Evolutionary conservation across 2,888 invertebrate species (phyloP).

Genomic region (Lymantria dispar): DNA sequence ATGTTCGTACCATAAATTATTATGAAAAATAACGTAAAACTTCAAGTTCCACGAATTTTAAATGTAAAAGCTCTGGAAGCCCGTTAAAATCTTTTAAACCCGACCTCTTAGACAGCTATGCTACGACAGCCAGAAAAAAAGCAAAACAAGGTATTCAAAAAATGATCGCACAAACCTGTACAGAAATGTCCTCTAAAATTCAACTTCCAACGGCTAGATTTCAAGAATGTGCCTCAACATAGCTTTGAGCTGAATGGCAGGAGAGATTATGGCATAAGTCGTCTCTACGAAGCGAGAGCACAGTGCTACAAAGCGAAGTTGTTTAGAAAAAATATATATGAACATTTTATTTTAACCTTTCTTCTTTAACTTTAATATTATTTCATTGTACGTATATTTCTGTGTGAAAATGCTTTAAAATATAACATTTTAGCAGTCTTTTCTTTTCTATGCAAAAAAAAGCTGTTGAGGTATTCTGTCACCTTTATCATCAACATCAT

Average conservation of each 20-base stretch:
- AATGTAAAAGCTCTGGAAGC: background rate
- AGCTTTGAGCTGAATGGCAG: slow-evolving; percentile 45
- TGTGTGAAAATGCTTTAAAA: too few species aligned
- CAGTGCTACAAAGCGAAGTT: slow-evolving; percentile 17
- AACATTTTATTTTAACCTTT: background rate
- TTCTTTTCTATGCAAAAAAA: too few species aligned
- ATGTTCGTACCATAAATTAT: background rate
- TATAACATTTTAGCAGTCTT: too few species aligned
- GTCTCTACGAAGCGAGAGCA: slow-evolving; percentile 34
- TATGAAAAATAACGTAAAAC: background rate
- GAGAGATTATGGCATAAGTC: slow-evolving; percentile 51
- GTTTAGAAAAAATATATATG: slow-evolving; percentile 11
- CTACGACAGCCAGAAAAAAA: slow-evolving; percentile 1
- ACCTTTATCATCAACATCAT: too few species aligned
- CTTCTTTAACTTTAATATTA: background rate
- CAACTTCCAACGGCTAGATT: slow-evolving; percentile 37
- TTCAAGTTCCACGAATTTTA: background rate
- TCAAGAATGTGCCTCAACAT: slow-evolving; percentile 45
- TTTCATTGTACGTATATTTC: too few species aligned
- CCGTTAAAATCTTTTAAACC: background rate
- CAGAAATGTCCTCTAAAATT: slow-evolving; percentile 32
- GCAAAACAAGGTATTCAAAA: slow-evolving; percentile 14
- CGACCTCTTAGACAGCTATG: background rate
- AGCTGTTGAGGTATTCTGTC: too few species aligned
- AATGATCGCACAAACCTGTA: slow-evolving; percentile 31